phyloP scores from a whole-genome alignment of 92 coral and sea anemone species.

The Porites rus region DNA sequence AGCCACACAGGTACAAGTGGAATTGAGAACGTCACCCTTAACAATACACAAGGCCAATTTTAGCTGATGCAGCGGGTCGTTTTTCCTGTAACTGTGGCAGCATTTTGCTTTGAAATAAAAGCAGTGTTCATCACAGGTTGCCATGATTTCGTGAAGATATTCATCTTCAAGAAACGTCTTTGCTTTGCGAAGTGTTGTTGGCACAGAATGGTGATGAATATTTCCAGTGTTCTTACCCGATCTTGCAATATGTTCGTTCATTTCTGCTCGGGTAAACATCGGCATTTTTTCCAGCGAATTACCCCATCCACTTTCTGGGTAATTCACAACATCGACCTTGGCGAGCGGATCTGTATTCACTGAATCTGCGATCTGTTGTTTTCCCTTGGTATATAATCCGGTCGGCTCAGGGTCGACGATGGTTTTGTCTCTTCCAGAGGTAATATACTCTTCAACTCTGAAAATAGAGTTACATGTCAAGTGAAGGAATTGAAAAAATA shows the following conservation, averaged over 20 bases:
- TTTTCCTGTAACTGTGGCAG: conserved; percentile 52
- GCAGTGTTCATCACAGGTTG: conserved; percentile 44
- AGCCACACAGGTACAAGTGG: too few species aligned
- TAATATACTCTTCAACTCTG: too few species aligned
- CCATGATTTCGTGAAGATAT: conserved; percentile 8
- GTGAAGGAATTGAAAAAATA: too few species aligned
- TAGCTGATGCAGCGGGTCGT: conserved; percentile 19
- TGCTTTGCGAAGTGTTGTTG: conserved; percentile 55
- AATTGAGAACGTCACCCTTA: too few species aligned
- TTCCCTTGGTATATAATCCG: too few species aligned
- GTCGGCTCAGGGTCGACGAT: too few species aligned
- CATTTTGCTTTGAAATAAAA: conserved; percentile 53
- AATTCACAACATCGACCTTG: background rate
- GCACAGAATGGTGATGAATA: conserved; percentile 48
- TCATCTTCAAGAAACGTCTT: conserved; percentile 46
- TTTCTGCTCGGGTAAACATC: too few species aligned
- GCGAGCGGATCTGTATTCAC: too few species aligned
- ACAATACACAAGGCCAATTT: too few species aligned
- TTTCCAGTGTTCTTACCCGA: conserved; percentile 37
- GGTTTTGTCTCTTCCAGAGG: too few species aligned
- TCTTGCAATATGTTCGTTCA: background rate
- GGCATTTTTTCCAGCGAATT: background rate
- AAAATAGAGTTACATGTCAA: too few species aligned
- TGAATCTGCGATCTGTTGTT: too few species aligned
- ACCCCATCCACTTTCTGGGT: conserved; percentile 7